These are phyloP conservation scores for Teleogryllus occipitalis DNA, from an alignment of 1,140 invertebrate species.

Conservation along the genomic window DNA sequence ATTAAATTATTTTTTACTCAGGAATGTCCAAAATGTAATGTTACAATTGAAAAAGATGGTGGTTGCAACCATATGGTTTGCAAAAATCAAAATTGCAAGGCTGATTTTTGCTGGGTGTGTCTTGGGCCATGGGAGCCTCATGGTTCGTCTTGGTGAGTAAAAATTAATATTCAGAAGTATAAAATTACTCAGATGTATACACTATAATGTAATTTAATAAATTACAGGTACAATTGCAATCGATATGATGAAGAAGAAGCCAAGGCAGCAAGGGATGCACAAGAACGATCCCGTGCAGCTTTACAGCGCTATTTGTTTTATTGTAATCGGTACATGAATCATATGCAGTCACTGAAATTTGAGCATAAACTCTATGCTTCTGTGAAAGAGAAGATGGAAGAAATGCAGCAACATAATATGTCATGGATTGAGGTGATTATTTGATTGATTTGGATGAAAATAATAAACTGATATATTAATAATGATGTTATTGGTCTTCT, in stretches of 20 bases:
- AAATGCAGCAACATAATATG: conserved; percentile 99
- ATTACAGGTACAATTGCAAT: conserved; percentile 85
- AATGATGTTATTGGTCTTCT: too few species aligned
- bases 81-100: conserved; percentile 96
- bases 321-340: conserved; percentile 98
- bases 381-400: conserved; percentile 97
- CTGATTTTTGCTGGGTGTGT: conserved; percentile 99
- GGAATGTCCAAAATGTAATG: conserved; percentile 97
- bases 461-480: too few species aligned
- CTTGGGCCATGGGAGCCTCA: conserved; percentile 98
- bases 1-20: conserved; percentile 30
- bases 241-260: conserved; percentile 96
- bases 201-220: too few species aligned
- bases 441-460: background rate
- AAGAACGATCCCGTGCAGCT: conserved; percentile 87
- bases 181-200: conserved; percentile 10
- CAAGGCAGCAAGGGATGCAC: conserved; percentile 89
- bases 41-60: conserved; percentile 96
- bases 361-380: conserved; percentile 92
- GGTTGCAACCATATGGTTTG: conserved; percentile 99
- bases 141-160: conserved; percentile 81
- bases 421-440: conserved; percentile 95
- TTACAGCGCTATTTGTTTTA: conserved; percentile 94
- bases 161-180: conserved; percentile 11
- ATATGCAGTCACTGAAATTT: conserved; percentile 97